Base-by-base conservation (phyloP, 2,113 vertebrate genomes). In the Tringa solitaria region DNA sequence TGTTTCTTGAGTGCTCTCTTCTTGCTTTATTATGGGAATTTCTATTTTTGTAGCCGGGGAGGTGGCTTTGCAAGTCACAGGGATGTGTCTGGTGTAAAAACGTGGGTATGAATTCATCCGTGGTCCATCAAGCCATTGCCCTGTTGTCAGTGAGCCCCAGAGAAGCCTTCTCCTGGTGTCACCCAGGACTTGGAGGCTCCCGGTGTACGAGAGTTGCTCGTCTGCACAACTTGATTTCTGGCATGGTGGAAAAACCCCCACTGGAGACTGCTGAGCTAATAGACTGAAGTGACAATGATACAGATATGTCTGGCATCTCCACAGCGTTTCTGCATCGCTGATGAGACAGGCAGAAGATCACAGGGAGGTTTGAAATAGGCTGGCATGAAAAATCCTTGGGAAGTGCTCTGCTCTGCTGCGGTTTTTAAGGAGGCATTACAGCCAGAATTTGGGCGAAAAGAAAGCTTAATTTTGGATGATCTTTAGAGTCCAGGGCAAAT, bases 21-120 rank as follows among this genome's bases (percentile, higher is more conserved):
- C 45, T 35, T 83, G 39, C 24, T 73, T 50, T 59, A 4, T 9
- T 2, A 32, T 51, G 33, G 22, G 15, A 9, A 2, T 24, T 70
- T 45, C 46, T 54, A 5, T 26, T 9, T 9, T 26, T 86, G 81
- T 35, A 51, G 67, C 53, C 37, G 19, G n/a, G 43, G 30, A 32
- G 22, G 21, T 26, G 73, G 13, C 81, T 69, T 12, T 69, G 80
- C 67, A 43, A 19, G 6, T 32, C 28, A n/a, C 57, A 8, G 45
- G 33, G 7, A 22, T 61, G 37, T 65, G 37, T 65, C 21, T 33
- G 60, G 3, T 16, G 8, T 32, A 14, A 12, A 12, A 63, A 21
- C 1, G 2, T 41, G 41, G 54, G 17, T 14, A 10, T 3, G 6
- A 17, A 14, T 39, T 45, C 20, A 23, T 26, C 30, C 0, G 0